phyloP scores from a whole-genome alignment of 1,140 invertebrate species.

The Panagrolaimus sp. region DNA sequence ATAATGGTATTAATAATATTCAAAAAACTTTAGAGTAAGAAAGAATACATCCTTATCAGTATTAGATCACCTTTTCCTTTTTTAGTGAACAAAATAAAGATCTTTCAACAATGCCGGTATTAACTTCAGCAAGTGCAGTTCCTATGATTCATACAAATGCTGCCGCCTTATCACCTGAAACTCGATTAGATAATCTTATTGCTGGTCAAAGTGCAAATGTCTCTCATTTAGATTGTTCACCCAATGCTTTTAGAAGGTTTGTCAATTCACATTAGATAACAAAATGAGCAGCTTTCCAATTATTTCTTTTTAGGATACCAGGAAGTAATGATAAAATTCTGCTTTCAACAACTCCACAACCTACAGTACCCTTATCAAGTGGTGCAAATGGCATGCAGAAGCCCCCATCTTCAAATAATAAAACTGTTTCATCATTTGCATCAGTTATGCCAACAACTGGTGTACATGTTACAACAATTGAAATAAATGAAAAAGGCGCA shows the following conservation, averaged over 20 bases:
- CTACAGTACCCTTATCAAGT: not conserved
- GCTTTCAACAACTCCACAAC: conserved; percentile 2
- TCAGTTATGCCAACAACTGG: not conserved
- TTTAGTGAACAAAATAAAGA: too few relatives aligned
- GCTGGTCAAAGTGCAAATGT: conserved; percentile 3
- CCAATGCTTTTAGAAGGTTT: not conserved
- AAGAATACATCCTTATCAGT: not conserved
- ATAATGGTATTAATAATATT: not conserved
- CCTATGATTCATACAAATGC: not conserved
- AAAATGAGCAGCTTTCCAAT: not conserved
- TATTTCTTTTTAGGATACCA: not conserved
- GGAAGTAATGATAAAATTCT: not conserved
- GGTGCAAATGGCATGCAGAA: conserved; percentile 12
- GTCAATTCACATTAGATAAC: not conserved
- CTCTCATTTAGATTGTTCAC: not conserved
- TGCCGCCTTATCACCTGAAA: not conserved
- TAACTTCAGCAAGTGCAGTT: not conserved
- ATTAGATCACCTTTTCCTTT: too few relatives aligned
- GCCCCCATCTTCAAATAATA: not conserved
- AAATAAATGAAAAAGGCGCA: conserved; percentile 12
- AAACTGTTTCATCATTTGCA: not conserved
- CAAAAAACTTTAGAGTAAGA: not conserved
- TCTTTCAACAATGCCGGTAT: not conserved
- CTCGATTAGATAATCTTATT: conserved; percentile 3
- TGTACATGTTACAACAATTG: conserved; percentile 7